Evolutionary conservation across 2,888 invertebrate genomes (phyloP).

Genomic region (Dryobota labecula): DNA sequence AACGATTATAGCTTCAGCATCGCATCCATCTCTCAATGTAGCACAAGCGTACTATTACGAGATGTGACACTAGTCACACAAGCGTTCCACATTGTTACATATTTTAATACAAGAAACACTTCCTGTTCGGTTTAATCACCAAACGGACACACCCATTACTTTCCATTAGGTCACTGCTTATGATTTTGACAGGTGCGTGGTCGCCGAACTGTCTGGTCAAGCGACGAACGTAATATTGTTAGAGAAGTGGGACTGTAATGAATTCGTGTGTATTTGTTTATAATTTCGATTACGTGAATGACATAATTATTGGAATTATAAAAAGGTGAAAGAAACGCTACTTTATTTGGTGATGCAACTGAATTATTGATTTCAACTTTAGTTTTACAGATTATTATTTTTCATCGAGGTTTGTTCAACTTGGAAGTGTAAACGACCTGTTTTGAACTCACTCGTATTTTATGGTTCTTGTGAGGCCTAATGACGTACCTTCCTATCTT

Average conservation of each 20-base stretch:
- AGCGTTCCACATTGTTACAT: slow-evolving; percentile 58
- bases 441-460: neutral
- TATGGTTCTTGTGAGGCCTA: neutral
- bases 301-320: neutral
- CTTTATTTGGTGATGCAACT: too few relatives aligned
- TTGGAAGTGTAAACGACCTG: neutral
- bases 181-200: slow-evolving; percentile 22
- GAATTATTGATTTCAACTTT: too few relatives aligned
- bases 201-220: slow-evolving; percentile 10
- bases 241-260: slow-evolving; percentile 1
- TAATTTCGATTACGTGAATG: neutral
- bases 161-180: slow-evolving; percentile 38
- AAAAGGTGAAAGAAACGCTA: too few relatives aligned
- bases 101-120: slow-evolving; percentile 51
- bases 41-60: slow-evolving; percentile 43
- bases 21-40: slow-evolving; percentile 1
- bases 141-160: slow-evolving; percentile 31
- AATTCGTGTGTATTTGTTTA: slow-evolving; percentile 24
- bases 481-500: neutral
- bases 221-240: slow-evolving; percentile 14
- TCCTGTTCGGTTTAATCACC: slow-evolving; percentile 47
- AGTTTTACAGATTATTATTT: neutral
- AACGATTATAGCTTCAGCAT: slow-evolving; percentile 3
- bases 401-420: neutral
- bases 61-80: slow-evolving; percentile 51